Base-by-base conservation (phyloP, 2,797 vertebrate genomes). In the Sphenodon punctatus region DNA sequence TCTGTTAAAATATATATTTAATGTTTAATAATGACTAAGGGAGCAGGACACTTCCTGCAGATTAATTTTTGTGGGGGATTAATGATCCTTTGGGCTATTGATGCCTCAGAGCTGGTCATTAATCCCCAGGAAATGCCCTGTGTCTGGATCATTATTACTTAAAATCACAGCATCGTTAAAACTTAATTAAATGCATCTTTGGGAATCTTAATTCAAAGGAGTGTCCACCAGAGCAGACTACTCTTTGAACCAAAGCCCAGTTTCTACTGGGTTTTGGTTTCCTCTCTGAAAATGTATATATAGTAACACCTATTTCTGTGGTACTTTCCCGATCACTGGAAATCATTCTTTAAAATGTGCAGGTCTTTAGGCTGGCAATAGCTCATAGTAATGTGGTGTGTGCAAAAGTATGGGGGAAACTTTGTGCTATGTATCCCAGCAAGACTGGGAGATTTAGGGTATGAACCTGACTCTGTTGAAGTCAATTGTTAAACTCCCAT, bases 111-210 rank as follows among this genome's bases (percentile, higher is more conserved):
- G 34, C 15, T 67, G 48, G 17, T 43, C 72, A 82, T 86, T 84
- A 85, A 79, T 89, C 91, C 67, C 85, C 73, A 80, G 86, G 83
- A 92, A 93, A 84, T 78, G 60, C 66, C 63, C 74, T 53, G 38
- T 88, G 48, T 72, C 59, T 84, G 77, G 61, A 85, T 89, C 39
- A n/a, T 39, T 46, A 75, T 10, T 70, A 75, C 63, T 90, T 56
- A 27, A 72, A 82, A 58, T 12, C 72, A 39, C 59, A 67, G 51
- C 48, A 55, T 87, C 65, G 82, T 55, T 72, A 67, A 61, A 41
- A 60, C 61, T 39, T 84, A 88, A 84, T 82, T 66, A 73, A 70
- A 87, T 65, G 88, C 80, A 1, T 76, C n/a, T 81, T 73, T 67
- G n/a, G 41, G 42, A 65, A 61, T 77, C 67, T 67, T 76, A 73